Conservation (phyloP, 2,113 vertebrate species). For the Gopherus evgoodei region DNA sequence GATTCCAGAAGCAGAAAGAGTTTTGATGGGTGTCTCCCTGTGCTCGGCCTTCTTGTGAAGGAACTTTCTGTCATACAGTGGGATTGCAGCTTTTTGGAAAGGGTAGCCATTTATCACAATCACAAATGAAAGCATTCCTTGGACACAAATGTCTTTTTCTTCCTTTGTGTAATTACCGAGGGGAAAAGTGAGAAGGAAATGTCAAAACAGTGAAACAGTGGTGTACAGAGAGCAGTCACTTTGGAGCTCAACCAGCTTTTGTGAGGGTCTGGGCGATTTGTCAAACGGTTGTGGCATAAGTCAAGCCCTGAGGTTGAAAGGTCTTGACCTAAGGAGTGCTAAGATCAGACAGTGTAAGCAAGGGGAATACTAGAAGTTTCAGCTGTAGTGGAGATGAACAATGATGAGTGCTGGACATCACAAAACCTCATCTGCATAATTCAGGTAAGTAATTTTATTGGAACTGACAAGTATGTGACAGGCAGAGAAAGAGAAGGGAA, state of each 20-base stretch:
- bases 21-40: slow-evolving; percentile 81
- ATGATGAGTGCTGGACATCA: slow-evolving; percentile 88
- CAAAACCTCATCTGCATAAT: slow-evolving; percentile 95
- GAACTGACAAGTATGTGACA: slow-evolving; percentile 97
- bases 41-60: slow-evolving; percentile 84
- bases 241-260: slow-evolving; percentile 90
- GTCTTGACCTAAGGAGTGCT: slow-evolving; percentile 96
- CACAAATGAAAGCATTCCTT: slow-evolving; percentile 94
- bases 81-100: slow-evolving; percentile 86
- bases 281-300: slow-evolving; percentile 97
- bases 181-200: slow-evolving; percentile 90
- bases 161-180: slow-evolving; percentile 91
- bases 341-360: slow-evolving; percentile 86
- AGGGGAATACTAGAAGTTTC: slow-evolving; percentile 86
- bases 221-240: slow-evolving; percentile 87
- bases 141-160: slow-evolving; percentile 96
- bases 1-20: slow-evolving; percentile 62
- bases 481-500: slow-evolving; percentile 87
- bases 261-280: slow-evolving; percentile 92
- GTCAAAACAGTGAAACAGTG: slow-evolving; percentile 87
- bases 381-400: slow-evolving; percentile 90
- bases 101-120: slow-evolving; percentile 96
- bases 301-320: slow-evolving; percentile 99
- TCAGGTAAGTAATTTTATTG: slow-evolving; percentile 99
- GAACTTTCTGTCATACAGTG: slow-evolving; percentile 84